Base-by-base conservation (phyloP, 2,113 vertebrate genomes). In the Phrynosoma platyrhinos region DNA sequence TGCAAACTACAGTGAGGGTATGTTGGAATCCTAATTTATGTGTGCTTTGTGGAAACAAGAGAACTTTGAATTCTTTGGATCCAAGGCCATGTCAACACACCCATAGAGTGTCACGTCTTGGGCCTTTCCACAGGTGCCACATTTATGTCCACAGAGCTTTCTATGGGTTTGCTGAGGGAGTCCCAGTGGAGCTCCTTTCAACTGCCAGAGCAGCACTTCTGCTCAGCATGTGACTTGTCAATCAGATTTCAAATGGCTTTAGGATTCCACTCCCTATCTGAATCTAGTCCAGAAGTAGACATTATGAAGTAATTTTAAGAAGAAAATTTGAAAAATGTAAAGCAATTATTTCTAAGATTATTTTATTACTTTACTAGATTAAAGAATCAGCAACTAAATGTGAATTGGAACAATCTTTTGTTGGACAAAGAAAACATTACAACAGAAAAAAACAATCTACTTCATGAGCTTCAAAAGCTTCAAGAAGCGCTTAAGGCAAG, bases 401-500 rank as follows among this genome's bases (percentile, higher is more conserved):
- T 66, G 69, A 91, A 42, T 86, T 96, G 95, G 86, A 95, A 96
- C 84, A 95, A 97, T 82, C 91, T 98, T 75, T 96, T 97, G 82
- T 88, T 94, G 86, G 96, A 98, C 89, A 99, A 98, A 85, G 96
- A 97, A 74, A 89, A 93, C 87, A 89, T 97, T 91, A 72, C 92
- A 82, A 92, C 96, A 90, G 95, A 98, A 93, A 95, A 93, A 91
- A 95, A 95, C 85, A 78, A 23, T 84, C 90, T 89, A 87, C 87
- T 88, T 68, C 87, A 90, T 93, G 93, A 97, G 92, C 79, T 96
- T 52, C 95, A 97, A 93, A 94, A 95, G 55, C 93, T 97, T 64
- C 94, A 97, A 95, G 96, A 95, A 92, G 92, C 93, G 87, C 87
- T 96, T 58, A 96, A 97, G 97, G 98, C 97, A 86, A 94, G 96